Percentiles rank a stretch among this genome's conserved stretches.
phyloP scores from a whole-genome alignment of 2,888 invertebrate genomes.

The Melipona beecheii region DNA sequence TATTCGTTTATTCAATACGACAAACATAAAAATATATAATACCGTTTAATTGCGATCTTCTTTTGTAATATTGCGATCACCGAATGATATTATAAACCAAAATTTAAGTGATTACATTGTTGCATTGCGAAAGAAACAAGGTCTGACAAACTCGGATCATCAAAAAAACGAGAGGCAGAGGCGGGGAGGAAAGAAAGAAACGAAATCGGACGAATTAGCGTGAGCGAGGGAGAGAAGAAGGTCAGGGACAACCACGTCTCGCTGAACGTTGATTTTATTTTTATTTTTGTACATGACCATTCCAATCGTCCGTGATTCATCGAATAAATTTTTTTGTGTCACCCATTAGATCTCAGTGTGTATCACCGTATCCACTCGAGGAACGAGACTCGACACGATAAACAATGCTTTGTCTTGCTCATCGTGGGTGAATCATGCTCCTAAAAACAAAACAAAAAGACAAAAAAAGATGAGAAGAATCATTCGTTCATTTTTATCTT shows the following conservation, averaged over 20 bases:
- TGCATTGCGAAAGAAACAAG: neutral
- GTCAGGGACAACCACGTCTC: slow-evolving; percentile 55
- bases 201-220: slow-evolving; percentile 11
- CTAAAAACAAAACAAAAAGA: slow-evolving; percentile 11
- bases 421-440: slow-evolving; percentile 31
- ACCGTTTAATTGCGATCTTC: too few species aligned
- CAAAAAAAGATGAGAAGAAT: slow-evolving; percentile 2
- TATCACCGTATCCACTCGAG: slow-evolving; percentile 29
- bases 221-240: slow-evolving; percentile 46
- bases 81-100: neutral
- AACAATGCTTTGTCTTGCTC: slow-evolving; percentile 27
- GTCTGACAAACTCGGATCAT: neutral
- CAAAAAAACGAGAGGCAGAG: neutral
- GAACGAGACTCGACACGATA: slow-evolving; percentile 26
- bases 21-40: too few species aligned
- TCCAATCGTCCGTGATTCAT: slow-evolving; percentile 62
- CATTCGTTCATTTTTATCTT: neutral
- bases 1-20: too few species aligned
- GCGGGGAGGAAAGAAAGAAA: neutral
- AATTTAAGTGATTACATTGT: neutral
- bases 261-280: slow-evolving; percentile 65
- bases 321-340: slow-evolving; percentile 63
- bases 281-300: slow-evolving; percentile 67
- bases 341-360: slow-evolving; percentile 36
- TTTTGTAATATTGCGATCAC: too few species aligned